Base-by-base conservation (phyloP, 2,113 vertebrate genomes). In the Osmerus eperlanus region DNA sequence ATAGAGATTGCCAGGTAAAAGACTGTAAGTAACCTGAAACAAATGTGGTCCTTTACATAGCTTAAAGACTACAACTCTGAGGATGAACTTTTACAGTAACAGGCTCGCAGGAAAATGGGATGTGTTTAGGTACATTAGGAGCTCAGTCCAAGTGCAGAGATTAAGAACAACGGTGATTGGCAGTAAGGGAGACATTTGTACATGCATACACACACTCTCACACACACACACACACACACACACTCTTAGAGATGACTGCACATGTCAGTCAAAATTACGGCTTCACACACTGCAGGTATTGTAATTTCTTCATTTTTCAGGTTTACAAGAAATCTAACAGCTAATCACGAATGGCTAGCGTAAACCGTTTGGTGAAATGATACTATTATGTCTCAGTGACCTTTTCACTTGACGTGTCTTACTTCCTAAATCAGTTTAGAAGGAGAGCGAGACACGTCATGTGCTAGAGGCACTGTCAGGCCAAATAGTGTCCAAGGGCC, bases 171-270 rank as follows among this genome's bases (percentile, higher is more conserved):
- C 28, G 18, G 14, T 23, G n/a, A 56, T 11, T 32, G 16, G 52
- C 25, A 64, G 6, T 74, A 59, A 54, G 18, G 23, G 52, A 47
- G 60, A 70, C 60, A 47, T 53, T 66, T 58, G 23, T 51, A 72
- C 60, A 47, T 66, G 53, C 72, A 63, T 54, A 68, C 68, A 67
- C 63, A 51, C 56, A 67, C 13, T 3, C 54, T 60, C 14, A 29
- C 67, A 65, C 14, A 19, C 11, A 15, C 16, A 66, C 28, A 61
- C 2, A 32, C 3, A 65, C 71, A 76, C 16, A 65, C 65, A 19
- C 70, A 69, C 67, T 73, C 79, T 82, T 71, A 79, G 65, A 71
- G 65, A 76, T 18, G 68, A 72, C 77, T 63, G 18, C 28, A 32
- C 16, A 8, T 63, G 4, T 21, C 11, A 18, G 32, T 15, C 29